Evolutionary conservation across 2,888 invertebrate species (phyloP).

Genomic region (Ormyrus rosae): DNA sequence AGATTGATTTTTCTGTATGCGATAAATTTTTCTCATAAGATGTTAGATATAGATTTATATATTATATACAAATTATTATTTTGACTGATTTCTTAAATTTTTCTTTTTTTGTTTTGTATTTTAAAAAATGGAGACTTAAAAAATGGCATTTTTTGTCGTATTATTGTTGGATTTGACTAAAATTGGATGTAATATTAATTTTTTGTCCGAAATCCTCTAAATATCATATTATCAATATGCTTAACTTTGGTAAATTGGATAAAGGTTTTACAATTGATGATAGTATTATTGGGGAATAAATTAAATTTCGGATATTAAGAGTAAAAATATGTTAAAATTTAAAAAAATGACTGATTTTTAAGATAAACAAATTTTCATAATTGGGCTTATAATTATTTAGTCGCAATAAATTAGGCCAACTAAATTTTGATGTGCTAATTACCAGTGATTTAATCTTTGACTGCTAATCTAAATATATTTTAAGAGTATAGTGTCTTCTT

Average conservation of each 20-base stretch:
- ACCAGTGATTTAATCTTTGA: constrained; percentile 39
- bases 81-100: constrained; percentile 40
- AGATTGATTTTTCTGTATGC: constrained; percentile 51
- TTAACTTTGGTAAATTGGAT: too few species aligned
- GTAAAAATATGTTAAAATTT: constrained; percentile 29
- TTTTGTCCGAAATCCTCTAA: too few species aligned
- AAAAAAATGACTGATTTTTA: constrained; percentile 46
- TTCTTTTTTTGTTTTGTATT: constrained; percentile 15
- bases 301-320: constrained; percentile 5
- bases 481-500: constrained; percentile 35
- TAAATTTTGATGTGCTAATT: constrained; percentile 47
- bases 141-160: constrained; percentile 23
- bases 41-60: background rate
- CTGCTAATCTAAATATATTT: constrained; percentile 41
- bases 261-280: too few species aligned
- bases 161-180: background rate
- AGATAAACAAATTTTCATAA: constrained; percentile 28
- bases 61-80: constrained; percentile 21
- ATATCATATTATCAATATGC: too few species aligned
- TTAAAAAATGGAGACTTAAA: constrained; percentile 47
- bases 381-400: constrained; percentile 27
- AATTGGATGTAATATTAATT: too few species aligned
- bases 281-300: too few species aligned
- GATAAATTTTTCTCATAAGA: constrained; percentile 14
- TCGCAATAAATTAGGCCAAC: background rate